Conservation (phyloP, 2,888 invertebrate genomes). For the Agrochola circellaris region DNA sequence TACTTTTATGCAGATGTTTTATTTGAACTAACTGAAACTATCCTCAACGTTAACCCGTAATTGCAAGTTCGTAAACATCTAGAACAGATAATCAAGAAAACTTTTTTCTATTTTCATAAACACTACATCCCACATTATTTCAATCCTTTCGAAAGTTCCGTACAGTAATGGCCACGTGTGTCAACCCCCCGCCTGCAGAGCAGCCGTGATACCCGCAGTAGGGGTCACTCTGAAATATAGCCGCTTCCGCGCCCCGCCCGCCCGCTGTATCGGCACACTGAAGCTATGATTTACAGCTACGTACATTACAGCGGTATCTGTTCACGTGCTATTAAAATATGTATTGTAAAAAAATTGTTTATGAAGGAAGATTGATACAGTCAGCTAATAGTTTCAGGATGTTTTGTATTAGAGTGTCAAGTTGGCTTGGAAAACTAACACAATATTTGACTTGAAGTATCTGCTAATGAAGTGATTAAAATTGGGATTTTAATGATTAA, state of each 20-base stretch:
- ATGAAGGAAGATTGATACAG: background rate
- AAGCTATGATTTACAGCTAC: slow-evolving; percentile 61
- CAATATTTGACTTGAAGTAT: background rate
- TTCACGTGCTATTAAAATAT: slow-evolving; percentile 52
- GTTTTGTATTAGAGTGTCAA: background rate
- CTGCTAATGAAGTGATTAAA: background rate
- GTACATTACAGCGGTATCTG: slow-evolving; percentile 55
- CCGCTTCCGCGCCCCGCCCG: slow-evolving; percentile 49
- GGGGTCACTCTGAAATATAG: slow-evolving; percentile 64
- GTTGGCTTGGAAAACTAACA: no score
- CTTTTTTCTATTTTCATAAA: no score
- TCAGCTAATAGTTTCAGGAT: background rate
- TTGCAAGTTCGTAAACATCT: background rate
- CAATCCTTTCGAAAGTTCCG: slow-evolving; percentile 2
- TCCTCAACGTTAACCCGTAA: background rate
- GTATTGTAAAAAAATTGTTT: slow-evolving; percentile 44
- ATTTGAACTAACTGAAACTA: background rate
- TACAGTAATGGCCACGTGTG: slow-evolving; percentile 30
- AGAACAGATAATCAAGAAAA: no score
- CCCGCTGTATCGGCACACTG: slow-evolving; percentile 61
- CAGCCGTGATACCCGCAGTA: slow-evolving; percentile 43
- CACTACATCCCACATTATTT: background rate
- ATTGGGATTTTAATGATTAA: background rate
- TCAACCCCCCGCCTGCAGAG: slow-evolving; percentile 37
- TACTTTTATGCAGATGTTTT: background rate